A percentile compares a stretch with the other conserved stretches of the same genome.
Evolutionary conservation across 1,140 invertebrate genomes (phyloP).

Genomic region (Halesus radiatus): DNA sequence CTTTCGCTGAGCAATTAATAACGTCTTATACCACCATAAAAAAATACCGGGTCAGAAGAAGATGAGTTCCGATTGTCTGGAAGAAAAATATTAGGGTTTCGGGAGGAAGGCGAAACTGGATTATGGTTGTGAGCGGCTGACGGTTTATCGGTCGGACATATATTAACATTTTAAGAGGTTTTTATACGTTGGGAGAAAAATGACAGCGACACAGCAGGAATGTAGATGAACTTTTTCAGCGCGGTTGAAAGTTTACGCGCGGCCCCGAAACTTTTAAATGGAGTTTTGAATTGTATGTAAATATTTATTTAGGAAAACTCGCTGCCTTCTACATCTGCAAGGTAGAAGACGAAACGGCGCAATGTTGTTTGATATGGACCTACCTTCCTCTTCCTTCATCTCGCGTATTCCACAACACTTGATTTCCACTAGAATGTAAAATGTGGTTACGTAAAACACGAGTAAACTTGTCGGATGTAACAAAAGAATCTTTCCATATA

Average conservation of each 20-base stretch:
- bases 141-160: conserved; percentile 28
- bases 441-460: too few relatives aligned
- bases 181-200: conserved; percentile 20
- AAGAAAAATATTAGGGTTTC: conserved; percentile 38
- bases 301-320: conserved; percentile 13
- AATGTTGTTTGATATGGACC: too few relatives aligned
- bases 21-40: conserved; percentile 22
- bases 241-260: neutral
- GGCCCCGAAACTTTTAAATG: conserved; percentile 25
- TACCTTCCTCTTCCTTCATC: too few relatives aligned
- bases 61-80: conserved; percentile 36
- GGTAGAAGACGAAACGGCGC: too few relatives aligned
- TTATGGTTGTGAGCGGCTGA: neutral
- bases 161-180: conserved; percentile 42
- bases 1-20: conserved; percentile 41
- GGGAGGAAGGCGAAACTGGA: neutral
- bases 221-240: conserved; percentile 3
- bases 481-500: too few relatives aligned
- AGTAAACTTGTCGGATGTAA: too few relatives aligned
- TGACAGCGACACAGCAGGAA: conserved; percentile 18
- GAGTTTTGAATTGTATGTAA: conserved; percentile 26
- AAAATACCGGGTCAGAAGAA: neutral
- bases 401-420: too few relatives aligned
- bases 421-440: too few relatives aligned
- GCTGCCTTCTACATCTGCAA: neutral